Percentiles rank a stretch among this genome's conserved stretches.
phyloP scores from a whole-genome alignment of 2,113 vertebrate genomes.

The Camelus dromedarius region DNA sequence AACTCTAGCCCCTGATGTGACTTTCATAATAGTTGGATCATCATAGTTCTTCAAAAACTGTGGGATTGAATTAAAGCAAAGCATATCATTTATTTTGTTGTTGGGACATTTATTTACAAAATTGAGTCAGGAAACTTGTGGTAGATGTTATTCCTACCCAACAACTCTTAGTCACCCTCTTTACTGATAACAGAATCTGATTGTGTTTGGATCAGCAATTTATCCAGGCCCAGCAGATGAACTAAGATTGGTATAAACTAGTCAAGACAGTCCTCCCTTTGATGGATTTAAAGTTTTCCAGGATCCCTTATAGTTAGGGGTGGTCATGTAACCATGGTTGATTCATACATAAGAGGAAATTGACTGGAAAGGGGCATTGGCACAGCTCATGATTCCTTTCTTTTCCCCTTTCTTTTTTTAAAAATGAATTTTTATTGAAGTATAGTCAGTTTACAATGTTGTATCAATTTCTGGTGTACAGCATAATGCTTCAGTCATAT shows the following conservation, averaged over 20 bases:
- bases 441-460: no score
- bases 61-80: constrained; percentile 28
- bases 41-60: neutral
- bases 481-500: no score
- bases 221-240: neutral
- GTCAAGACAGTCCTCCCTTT: neutral
- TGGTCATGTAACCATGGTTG: neutral
- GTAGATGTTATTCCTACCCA: neutral
- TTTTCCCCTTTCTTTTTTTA: neutral
- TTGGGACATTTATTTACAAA: neutral
- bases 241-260: neutral
- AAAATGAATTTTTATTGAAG: no score
- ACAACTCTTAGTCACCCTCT: neutral
- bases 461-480: no score
- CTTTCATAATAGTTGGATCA: neutral
- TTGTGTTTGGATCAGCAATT: neutral
- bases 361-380: neutral
- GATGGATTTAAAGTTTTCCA: neutral
- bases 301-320: neutral
- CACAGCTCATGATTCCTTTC: neutral
- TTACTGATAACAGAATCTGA: neutral
- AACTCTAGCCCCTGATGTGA: neutral
- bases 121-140: neutral
- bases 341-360: neutral
- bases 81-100: neutral